Percentiles rank a stretch among this genome's conserved stretches.
These are phyloP conservation scores for Caenorhabditis latens DNA, from an alignment of 1,140 invertebrate genomes.

Conservation along the genomic window DNA sequence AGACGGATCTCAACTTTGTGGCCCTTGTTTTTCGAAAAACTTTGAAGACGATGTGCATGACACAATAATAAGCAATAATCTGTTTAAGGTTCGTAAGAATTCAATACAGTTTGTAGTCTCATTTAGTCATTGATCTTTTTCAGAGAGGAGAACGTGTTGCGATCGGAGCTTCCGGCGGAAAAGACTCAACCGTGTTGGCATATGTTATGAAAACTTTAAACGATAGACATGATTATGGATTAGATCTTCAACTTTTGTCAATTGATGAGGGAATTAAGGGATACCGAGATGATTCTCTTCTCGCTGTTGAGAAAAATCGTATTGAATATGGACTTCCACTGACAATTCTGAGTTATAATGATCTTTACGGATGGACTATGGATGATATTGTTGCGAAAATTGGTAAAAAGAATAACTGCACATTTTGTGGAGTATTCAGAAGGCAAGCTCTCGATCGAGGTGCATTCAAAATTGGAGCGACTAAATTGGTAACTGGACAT, in stretches of 20 bases:
- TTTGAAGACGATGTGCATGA: slow-evolving; percentile 57
- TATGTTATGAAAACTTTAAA: slow-evolving; percentile 87
- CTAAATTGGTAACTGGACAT: slow-evolving; percentile 94
- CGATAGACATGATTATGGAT: slow-evolving; percentile 89
- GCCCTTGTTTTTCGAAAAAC: slow-evolving; percentile 27
- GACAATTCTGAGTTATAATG: slow-evolving; percentile 96
- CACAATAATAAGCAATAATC: neutral
- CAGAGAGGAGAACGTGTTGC: slow-evolving; percentile 89
- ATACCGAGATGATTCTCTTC: slow-evolving; percentile 95
- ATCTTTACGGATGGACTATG: slow-evolving; percentile 99
- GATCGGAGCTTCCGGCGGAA: slow-evolving; percentile 96
- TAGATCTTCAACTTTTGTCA: slow-evolving; percentile 91
- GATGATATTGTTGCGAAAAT: slow-evolving; percentile 95
- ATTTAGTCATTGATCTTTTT: slow-evolving; percentile 82
- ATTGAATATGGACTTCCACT: slow-evolving; percentile 84
- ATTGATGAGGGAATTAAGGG: slow-evolving; percentile 98
- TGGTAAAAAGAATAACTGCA: slow-evolving; percentile 96
- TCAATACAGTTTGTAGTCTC: neutral
- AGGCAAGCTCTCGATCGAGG: slow-evolving; percentile 86
- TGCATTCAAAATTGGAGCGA: slow-evolving; percentile 84
- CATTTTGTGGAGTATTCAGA: slow-evolving; percentile 78
- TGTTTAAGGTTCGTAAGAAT: slow-evolving; percentile 20
- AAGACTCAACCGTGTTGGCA: slow-evolving; percentile 97
- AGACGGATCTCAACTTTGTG: slow-evolving; percentile 52
- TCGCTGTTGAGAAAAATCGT: slow-evolving; percentile 62